Base-by-base conservation (phyloP, 2,113 vertebrate genomes). In the Chaetodon trifascialis region DNA sequence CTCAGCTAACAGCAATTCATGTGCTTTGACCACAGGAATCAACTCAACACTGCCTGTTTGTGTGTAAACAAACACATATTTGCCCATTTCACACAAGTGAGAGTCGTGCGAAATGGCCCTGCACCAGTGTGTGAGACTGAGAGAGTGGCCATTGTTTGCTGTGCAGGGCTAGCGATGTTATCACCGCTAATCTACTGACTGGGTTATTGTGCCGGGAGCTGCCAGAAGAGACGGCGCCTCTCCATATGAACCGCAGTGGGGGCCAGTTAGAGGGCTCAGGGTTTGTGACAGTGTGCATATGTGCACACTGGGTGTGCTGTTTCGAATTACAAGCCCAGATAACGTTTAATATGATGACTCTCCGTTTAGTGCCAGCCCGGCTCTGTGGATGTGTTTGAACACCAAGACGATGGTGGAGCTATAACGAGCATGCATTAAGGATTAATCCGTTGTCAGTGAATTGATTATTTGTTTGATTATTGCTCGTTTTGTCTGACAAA, bases 151-250 rank as follows among this genome's bases (percentile, higher is more conserved):
- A 38, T 84, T 92, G 88, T 91, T 88, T 89, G 75, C 44, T 2
- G 52, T 71, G 67, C n/a, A 12, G 71, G 30, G 38, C 62, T 40
- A 30, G 34, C n/a, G 91, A 91, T 78, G 79, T 84, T 84, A 88
- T 84, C 82, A 1, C 60, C 9, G 80, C 86, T 90, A 77, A 91
- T 89, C 80, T 86, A 54, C 88, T 86, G 76, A 65, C 74, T 73
- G 79, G 71, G 72, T 86, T 83, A 79, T 86, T 86, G 79, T 86
- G 66, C 76, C 6, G 6, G 17, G 60, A 73, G 65, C 67, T 79
- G 76, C 80, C 80, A 73, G 81, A 65, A 73, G 79, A 76, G 40
- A 86, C 38, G 16, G 66, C 46, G 16, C 34, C 23, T 6, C 38
- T 60, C 62, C 70, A 63, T 78, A 62, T 80, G 76, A 85, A 49